These are phyloP conservation scores for Linurgus olivaceus DNA, from an alignment of 2,797 vertebrate genomes.

Conservation along the genomic window DNA sequence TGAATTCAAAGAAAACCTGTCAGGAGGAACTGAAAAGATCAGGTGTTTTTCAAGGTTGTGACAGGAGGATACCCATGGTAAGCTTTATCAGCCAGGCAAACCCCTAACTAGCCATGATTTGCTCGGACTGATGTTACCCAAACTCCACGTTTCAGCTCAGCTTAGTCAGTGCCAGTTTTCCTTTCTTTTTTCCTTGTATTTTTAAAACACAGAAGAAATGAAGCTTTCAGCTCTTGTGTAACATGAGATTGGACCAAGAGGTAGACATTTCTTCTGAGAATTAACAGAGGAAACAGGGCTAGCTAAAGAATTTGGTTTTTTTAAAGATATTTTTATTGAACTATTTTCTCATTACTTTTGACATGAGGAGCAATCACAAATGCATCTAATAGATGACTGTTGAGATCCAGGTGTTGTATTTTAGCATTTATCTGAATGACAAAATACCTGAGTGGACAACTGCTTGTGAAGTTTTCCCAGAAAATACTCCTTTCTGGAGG, in stretches of 20 bases:
- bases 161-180: not conserved
- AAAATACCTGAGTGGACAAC: not conserved
- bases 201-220: not conserved
- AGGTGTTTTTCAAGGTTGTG: fast-evolving
- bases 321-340: not conserved
- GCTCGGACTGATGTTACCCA: not conserved
- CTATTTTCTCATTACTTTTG: not conserved
- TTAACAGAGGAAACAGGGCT: not conserved
- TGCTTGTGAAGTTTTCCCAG: fast-evolving
- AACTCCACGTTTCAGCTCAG: not conserved
- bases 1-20: not conserved
- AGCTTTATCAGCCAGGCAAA: not conserved
- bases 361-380: not conserved
- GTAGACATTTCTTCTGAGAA: not conserved
- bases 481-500: not conserved
- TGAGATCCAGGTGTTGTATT: not conserved
- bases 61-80: not conserved
- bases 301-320: not conserved
- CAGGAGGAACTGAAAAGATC: not conserved
- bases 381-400: not conserved
- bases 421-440: not conserved
- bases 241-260: not conserved
- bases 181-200: fast-evolving
- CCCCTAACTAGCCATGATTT: not conserved
- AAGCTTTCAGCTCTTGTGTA: not conserved